Percentiles rank a stretch among this genome's conserved stretches.
Evolutionary conservation across 2,888 invertebrate genomes (phyloP).

Genomic region (Amiota mariae): DNA sequence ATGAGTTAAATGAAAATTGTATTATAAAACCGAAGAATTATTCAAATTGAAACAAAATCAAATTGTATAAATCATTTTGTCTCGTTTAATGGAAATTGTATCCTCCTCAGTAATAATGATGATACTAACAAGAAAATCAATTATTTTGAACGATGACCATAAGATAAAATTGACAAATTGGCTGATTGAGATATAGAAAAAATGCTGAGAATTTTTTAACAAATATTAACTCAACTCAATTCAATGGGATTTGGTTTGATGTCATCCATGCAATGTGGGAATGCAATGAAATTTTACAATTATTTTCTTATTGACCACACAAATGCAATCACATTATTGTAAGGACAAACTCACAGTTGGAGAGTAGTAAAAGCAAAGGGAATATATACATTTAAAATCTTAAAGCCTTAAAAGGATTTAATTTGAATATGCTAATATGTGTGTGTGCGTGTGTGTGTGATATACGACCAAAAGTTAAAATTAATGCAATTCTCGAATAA

Average conservation of each 20-base stretch:
- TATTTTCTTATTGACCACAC: constrained; percentile 28
- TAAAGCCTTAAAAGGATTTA: constrained; percentile 9
- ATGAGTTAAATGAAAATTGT: no score
- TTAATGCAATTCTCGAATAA: constrained; percentile 4
- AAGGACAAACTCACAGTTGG: neutral
- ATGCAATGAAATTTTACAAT: constrained; percentile 13
- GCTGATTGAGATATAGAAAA: no score
- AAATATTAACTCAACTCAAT: neutral
- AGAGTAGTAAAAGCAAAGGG: neutral
- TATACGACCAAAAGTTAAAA: constrained; percentile 14
- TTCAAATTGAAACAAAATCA: no score
- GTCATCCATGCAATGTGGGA: no score
- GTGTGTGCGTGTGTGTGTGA: neutral
- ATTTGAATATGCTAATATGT: neutral
- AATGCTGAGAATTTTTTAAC: neutral
- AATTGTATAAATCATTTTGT: no score
- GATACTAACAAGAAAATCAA: neutral
- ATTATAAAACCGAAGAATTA: no score
- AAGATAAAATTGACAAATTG: constrained; percentile 2
- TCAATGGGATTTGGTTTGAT: neutral
- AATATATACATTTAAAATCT: neutral
- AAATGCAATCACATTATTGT: constrained; percentile 27
- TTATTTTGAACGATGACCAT: neutral
- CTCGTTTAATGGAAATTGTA: no score
- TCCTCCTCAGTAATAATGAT: no score